A percentile compares a stretch with the other conserved stretches of the same genome.
Evolutionary conservation across 1,140 invertebrate species (phyloP).

Genomic region (Ceratoteleas bidentatus): DNA sequence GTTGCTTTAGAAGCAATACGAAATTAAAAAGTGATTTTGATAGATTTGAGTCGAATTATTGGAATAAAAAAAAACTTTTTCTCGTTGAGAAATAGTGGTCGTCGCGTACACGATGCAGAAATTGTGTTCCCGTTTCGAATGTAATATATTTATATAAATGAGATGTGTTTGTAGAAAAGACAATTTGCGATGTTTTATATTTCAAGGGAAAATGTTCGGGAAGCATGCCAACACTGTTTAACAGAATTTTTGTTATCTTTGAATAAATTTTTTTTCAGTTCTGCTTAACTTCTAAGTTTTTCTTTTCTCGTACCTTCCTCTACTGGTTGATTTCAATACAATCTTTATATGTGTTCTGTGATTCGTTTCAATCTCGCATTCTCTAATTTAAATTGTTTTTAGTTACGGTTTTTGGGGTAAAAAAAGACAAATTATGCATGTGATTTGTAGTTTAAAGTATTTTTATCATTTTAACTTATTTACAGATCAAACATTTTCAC

Average conservation of each 20-base stretch:
- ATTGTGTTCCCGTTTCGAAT: not conserved
- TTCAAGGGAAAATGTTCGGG: conserved; percentile 13
- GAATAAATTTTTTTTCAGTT: conserved; percentile 49
- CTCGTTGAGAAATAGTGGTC: not conserved
- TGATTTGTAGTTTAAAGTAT: too few species aligned
- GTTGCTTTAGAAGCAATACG: conserved; percentile 15
- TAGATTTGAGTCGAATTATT: conserved; percentile 3
- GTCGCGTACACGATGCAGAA: conserved; percentile 12
- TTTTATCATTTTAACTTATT: too few species aligned
- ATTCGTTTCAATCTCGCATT: too few species aligned
- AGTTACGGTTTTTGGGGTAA: too few species aligned
- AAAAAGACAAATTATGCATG: too few species aligned
- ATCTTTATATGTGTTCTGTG: too few species aligned
- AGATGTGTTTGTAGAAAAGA: too few species aligned
- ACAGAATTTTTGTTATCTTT: conserved; percentile 29
- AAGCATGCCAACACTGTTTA: conserved; percentile 31
- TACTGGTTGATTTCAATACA: too few species aligned
- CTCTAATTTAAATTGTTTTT: too few species aligned
- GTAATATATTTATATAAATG: conserved; percentile 20
- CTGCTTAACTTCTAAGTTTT: conserved; percentile 23
- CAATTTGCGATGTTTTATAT: conserved; percentile 7
- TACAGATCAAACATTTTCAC: too few species aligned
- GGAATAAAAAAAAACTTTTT: not conserved
- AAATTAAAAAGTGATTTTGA: not conserved
- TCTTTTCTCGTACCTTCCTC: too few species aligned